These are phyloP conservation scores for Intellagama lesueurii DNA, from an alignment of 2,797 vertebrate species.

Conservation along the genomic window DNA sequence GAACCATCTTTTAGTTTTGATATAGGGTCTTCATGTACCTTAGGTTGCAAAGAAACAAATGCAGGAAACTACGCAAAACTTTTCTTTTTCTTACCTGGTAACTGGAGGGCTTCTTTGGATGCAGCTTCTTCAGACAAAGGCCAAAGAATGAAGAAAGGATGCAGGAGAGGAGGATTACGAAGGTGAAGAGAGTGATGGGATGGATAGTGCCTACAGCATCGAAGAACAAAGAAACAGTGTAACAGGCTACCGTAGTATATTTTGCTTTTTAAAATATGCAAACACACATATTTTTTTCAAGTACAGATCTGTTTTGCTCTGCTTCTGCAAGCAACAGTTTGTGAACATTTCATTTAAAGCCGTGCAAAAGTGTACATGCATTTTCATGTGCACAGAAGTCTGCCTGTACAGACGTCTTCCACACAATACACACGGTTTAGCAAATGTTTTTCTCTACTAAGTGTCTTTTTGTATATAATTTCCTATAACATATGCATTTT, in stretches of 20 bases:
- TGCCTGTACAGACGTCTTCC: too few species aligned
- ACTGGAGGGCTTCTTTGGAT: conserved; percentile 82
- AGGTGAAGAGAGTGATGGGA: conserved; percentile 91
- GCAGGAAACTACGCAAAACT: fast-evolving
- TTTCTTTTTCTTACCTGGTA: conserved; percentile 83
- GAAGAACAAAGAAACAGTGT: conserved; percentile 50
- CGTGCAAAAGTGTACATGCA: not conserved
- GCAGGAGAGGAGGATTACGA: conserved; percentile 84
- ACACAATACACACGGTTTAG: not conserved
- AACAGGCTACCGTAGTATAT: not conserved
- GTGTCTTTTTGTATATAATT: not conserved
- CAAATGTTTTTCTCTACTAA: not conserved
- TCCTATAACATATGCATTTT: not conserved
- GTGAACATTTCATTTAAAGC: not conserved
- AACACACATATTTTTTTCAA: not conserved
- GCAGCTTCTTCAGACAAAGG: conserved; percentile 88
- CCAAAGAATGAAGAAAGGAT: conserved; percentile 84
- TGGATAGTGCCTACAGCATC: conserved; percentile 83
- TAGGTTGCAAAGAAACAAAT: not conserved
- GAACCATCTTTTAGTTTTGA: not conserved
- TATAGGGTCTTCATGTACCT: too few species aligned
- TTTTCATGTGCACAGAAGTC: not conserved
- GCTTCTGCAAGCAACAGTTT: not conserved
- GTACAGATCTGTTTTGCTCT: not conserved
- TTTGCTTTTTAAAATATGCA: not conserved